These are phyloP conservation scores for Micromys minutus DNA, from an alignment of 2,113 vertebrate genomes.

Conservation along the genomic window DNA sequence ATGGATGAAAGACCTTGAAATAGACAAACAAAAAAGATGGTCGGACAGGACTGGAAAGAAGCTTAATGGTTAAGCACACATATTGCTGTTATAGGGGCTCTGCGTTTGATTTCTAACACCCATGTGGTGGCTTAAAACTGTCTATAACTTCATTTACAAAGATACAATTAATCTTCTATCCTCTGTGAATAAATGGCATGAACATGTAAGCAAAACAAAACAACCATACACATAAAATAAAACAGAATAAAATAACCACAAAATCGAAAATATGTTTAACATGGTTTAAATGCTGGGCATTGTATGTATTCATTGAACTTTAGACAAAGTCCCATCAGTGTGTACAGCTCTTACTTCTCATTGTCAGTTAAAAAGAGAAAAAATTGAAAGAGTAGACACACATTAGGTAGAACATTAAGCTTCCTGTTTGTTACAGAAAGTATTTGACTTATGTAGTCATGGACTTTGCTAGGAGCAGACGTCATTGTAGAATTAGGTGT, in stretches of 20 bases:
- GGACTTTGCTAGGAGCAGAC: neutral
- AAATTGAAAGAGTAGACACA: neutral
- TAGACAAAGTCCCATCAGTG: neutral
- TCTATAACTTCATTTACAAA: neutral
- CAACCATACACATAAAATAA: neutral
- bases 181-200: neutral
- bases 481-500: neutral
- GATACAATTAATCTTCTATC: neutral
- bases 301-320: neutral
- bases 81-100: neutral
- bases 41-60: neutral
- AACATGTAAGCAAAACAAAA: neutral
- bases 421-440: neutral
- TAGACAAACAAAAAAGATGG: neutral
- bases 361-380: neutral
- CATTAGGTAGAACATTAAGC: neutral
- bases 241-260: neutral
- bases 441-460: neutral
- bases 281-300: neutral
- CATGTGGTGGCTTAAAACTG: neutral
- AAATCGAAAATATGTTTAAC: neutral
- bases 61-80: neutral
- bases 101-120: neutral
- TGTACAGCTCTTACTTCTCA: neutral
- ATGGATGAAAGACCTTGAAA: neutral